Evolutionary conservation across 1,140 invertebrate genomes (phyloP).

Genomic region (Trinorchestia longiramus): DNA sequence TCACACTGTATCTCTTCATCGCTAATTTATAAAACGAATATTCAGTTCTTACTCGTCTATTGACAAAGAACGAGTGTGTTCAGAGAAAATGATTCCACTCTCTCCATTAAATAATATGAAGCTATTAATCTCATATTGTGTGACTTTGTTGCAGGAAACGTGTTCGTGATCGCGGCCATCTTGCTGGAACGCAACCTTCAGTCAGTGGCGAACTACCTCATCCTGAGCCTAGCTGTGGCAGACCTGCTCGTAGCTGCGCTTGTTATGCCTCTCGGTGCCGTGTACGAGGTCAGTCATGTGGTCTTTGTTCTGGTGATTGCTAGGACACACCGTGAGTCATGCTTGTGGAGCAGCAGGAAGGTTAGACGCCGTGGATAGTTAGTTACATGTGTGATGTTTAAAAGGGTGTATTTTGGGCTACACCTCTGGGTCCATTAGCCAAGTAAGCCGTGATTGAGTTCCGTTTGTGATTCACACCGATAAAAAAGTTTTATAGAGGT

Average conservation of each 20-base stretch:
- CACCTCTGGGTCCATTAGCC: too few relatives aligned
- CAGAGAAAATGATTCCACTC: background rate
- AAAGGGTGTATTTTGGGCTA: too few relatives aligned
- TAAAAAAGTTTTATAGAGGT: background rate
- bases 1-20: background rate
- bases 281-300: slow-evolving; percentile 72
- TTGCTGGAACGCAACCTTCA: slow-evolving; percentile 88
- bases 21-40: background rate
- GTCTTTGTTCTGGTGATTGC: background rate
- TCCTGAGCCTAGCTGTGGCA: slow-evolving; percentile 87
- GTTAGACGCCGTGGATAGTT: too few relatives aligned
- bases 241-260: slow-evolving; percentile 87
- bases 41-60: background rate
- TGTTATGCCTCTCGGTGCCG: slow-evolving; percentile 84
- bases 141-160: slow-evolving; percentile 79
- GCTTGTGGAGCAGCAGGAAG: too few relatives aligned
- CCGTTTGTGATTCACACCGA: background rate
- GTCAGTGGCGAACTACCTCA: slow-evolving; percentile 88
- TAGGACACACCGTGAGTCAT: too few relatives aligned
- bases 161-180: slow-evolving; percentile 95
- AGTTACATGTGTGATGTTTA: too few relatives aligned
- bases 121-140: background rate
- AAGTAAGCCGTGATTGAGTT: too few relatives aligned
- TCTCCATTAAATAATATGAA: background rate
- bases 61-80: background rate